These are phyloP conservation scores for Dermochelys coriacea DNA, from an alignment of 2,797 vertebrate species.

Conservation along the genomic window DNA sequence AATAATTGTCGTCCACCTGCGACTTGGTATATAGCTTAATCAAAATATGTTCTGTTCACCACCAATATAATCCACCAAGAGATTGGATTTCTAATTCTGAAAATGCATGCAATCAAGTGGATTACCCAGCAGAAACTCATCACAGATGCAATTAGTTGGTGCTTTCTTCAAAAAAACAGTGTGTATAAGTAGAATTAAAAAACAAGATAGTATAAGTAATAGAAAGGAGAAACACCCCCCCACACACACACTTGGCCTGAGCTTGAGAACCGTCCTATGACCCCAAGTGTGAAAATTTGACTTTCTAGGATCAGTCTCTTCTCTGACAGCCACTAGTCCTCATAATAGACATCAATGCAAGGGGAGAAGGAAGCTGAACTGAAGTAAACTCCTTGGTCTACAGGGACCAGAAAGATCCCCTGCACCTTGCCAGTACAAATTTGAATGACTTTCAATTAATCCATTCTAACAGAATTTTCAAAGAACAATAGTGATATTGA, in stretches of 20 bases:
- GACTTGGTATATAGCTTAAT: not conserved
- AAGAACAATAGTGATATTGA: not conserved
- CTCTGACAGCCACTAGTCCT: conserved; percentile 46
- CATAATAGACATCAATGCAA: conserved; percentile 48
- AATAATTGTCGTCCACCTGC: not conserved
- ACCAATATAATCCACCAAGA: not conserved
- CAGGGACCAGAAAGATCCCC: conserved; percentile 34
- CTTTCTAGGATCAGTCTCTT: conserved; percentile 21
- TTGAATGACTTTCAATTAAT: conserved; percentile 18
- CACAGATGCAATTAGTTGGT: not conserved
- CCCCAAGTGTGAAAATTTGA: not conserved
- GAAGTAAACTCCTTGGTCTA: not conserved
- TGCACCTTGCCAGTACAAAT: conserved; percentile 52
- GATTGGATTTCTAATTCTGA: not conserved
- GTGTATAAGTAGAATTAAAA: not conserved
- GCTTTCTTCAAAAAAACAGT: not conserved
- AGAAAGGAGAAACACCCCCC: conserved; percentile 1
- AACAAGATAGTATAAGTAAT: conserved; percentile 12
- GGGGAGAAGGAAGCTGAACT: conserved; percentile 51
- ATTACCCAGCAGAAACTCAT: not conserved
- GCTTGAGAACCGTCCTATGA: conserved; percentile 19
- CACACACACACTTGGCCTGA: too few species aligned
- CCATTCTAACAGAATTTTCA: not conserved
- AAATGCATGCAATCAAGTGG: not conserved
- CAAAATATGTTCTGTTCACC: not conserved